Evolutionary conservation across 1,140 invertebrate species (phyloP).

Genomic region (Microvelia longipes): DNA sequence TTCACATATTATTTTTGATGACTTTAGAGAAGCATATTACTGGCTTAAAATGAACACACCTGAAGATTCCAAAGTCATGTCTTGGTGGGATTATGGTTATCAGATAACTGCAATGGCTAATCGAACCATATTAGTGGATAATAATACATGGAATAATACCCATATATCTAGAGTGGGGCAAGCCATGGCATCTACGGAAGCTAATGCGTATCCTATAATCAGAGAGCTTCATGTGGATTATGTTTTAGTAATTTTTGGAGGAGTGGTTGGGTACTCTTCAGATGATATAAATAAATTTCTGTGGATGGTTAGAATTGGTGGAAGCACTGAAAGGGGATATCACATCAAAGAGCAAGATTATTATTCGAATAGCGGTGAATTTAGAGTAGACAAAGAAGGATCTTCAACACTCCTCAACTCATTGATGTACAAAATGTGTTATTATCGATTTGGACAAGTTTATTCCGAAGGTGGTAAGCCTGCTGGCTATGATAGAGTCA

Average conservation of each 20-base stretch:
- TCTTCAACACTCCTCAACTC: conserved; percentile 74
- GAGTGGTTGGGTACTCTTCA: conserved; percentile 93
- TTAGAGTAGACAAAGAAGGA: conserved; percentile 81
- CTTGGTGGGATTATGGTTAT: conserved; percentile 99
- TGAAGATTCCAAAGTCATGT: conserved; percentile 90
- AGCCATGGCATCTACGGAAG: conserved; percentile 92
- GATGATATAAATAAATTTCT: conserved; percentile 98
- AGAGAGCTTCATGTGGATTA: conserved; percentile 92
- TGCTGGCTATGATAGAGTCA: conserved; percentile 76
- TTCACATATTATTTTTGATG: conserved; percentile 89
- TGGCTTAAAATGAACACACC: conserved; percentile 96
- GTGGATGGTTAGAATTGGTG: conserved; percentile 98
- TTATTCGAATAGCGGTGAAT: conserved; percentile 86
- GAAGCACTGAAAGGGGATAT: conserved; percentile 80
- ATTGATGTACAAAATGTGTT: conserved; percentile 94
- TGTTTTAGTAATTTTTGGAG: conserved; percentile 95
- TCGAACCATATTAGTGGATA: conserved; percentile 94
- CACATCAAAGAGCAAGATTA: conserved; percentile 95
- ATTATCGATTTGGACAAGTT: conserved; percentile 82
- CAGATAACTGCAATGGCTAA: conserved; percentile 99
- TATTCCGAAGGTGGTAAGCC: conserved; percentile 92
- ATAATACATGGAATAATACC: conserved; percentile 99
- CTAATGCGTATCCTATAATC: conserved; percentile 96
- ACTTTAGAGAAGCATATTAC: conserved; percentile 95
- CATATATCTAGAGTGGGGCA: conserved; percentile 94